phyloP scores from a whole-genome alignment of 1,140 invertebrate genomes.

The Camponotus floridanus region DNA sequence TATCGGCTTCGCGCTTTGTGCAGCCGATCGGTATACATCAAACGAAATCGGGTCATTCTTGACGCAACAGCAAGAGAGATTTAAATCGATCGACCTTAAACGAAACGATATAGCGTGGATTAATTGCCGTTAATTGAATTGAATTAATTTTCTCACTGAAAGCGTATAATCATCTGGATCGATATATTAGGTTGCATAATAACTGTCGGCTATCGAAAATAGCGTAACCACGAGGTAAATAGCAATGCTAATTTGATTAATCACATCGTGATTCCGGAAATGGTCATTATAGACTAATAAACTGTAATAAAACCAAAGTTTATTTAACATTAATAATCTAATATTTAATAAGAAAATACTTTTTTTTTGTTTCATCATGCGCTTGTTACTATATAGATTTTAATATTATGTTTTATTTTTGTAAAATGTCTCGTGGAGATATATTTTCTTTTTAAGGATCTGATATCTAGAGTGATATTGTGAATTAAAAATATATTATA shows the following conservation, averaged over 20 bases:
- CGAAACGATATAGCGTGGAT: conserved; percentile 43
- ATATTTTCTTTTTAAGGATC: no score
- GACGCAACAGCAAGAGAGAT: conserved; percentile 56
- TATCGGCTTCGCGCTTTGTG: conserved; percentile 61
- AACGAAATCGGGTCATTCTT: conserved; percentile 61
- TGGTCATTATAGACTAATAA: not conserved
- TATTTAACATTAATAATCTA: not conserved
- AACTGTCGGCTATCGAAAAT: not conserved
- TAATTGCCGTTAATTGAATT: conserved; percentile 52
- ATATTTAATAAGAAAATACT: not conserved
- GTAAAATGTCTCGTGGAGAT: no score
- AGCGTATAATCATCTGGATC: not conserved
- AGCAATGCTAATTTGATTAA: conserved; percentile 8
- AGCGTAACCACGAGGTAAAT: not conserved
- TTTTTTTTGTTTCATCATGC: not conserved
- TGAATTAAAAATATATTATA: no score
- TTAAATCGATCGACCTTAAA: conserved; percentile 68
- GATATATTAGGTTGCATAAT: not conserved
- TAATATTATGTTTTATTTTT: no score
- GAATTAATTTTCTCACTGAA: conserved; percentile 31
- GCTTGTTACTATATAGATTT: no score
- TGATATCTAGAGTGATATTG: no score
- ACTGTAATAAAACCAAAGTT: not conserved
- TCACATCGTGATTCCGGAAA: not conserved
- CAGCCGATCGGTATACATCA: conserved; percentile 66